Evolutionary conservation across 2,113 vertebrate species (phyloP).

Genomic region (Mohoua ochrocephala): DNA sequence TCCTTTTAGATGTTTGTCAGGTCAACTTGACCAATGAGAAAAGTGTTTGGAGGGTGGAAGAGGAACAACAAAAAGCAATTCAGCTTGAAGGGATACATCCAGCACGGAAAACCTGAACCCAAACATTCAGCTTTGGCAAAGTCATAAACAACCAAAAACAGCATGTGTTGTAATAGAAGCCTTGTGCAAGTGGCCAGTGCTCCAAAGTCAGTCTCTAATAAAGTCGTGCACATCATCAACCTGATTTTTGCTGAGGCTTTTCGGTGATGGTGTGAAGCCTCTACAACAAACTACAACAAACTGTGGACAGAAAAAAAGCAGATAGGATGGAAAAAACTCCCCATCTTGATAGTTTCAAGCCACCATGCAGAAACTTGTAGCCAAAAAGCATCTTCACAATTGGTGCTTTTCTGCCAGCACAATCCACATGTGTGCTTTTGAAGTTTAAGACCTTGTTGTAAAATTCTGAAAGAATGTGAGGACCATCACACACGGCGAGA

Average conservation of each 20-base stretch:
- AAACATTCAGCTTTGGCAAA: not conserved
- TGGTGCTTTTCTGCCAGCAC: not conserved
- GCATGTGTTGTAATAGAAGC: not conserved
- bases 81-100: not conserved
- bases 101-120: not conserved
- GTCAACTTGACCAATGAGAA: not conserved
- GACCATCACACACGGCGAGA: not conserved
- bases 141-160: not conserved
- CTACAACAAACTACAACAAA: not conserved
- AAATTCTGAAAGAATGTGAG: not conserved
- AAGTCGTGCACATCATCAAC: not conserved
- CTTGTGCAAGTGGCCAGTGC: not conserved
- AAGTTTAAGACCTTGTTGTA: not conserved
- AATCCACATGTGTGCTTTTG: not conserved
- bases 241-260: not conserved
- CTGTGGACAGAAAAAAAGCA: not conserved
- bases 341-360: not conserved
- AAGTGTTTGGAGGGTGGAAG: not conserved
- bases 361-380: not conserved
- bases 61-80: not conserved
- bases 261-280: not conserved
- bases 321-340: not conserved
- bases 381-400: not conserved
- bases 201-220: not conserved
- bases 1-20: not conserved